These are phyloP conservation scores for Nematostella vectensis DNA, from an alignment of 92 coral and sea anemone species.

Conservation along the genomic window DNA sequence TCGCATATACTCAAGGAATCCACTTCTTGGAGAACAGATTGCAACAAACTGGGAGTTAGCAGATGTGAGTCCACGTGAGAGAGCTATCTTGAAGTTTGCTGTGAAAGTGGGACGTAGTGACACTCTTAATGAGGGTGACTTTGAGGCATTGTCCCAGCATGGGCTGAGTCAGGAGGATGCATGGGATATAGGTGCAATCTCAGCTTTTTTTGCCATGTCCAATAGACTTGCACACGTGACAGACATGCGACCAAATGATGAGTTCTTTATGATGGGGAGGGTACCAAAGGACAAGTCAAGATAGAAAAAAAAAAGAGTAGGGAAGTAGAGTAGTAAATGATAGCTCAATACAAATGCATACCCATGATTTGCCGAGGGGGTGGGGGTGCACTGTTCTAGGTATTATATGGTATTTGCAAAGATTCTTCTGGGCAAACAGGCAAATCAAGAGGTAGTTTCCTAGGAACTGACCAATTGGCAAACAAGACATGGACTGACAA, in stretches of 20 bases:
- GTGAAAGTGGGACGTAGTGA: constrained; percentile 64
- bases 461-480: too few species aligned
- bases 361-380: not conserved
- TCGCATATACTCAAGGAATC: constrained; percentile 82
- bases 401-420: too few species aligned
- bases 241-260: constrained; percentile 87
- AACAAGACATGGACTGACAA: too few species aligned
- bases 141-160: constrained; percentile 48
- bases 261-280: constrained; percentile 80
- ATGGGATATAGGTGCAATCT: constrained; percentile 93
- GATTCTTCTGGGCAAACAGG: too few species aligned
- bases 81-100: constrained; percentile 85
- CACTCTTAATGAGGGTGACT: constrained; percentile 57
- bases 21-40: constrained; percentile 86
- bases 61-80: constrained; percentile 72
- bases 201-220: constrained; percentile 90
- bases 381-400: too few species aligned
- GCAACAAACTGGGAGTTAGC: constrained; percentile 85
- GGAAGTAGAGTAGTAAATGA: not conserved
- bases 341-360: not conserved
- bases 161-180: constrained; percentile 80
- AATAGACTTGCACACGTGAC: constrained; percentile 88
- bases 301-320: not conserved
- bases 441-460: too few species aligned
- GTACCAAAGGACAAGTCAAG: constrained; percentile 41